Base-by-base conservation (phyloP, 92 coral and sea anemone species). In the Metridium senile region DNA sequence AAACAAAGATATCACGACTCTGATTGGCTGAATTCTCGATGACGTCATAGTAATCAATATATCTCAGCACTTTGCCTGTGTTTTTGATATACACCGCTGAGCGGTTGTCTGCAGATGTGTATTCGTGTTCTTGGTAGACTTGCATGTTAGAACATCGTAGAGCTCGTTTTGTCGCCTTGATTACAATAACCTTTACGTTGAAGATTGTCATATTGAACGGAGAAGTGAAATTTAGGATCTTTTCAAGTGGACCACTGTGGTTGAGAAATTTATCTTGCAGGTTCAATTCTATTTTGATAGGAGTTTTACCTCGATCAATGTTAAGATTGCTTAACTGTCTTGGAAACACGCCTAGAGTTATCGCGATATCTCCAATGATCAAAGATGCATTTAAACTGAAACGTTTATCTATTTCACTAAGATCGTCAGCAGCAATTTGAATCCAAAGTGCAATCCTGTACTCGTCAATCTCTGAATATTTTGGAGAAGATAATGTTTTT, bases 401-500 rank as follows among this genome's bases (percentile, higher is more conserved):
- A 26, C 8, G 33, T 26, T 7, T 61, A 7, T 2, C 66, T 27
- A 1, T 6, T 39, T 63, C 28, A 17, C 27, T 63, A 2, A 13
- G n/a, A 3, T 21, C 17, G 21, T 26, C 22, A 10, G 1, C 29
- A 7, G 20, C 10, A 4, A 72, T 26, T 29, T 35, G 45, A 43
- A 80, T 17, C 88, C 91, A 87, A 29, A 87, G 66, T 9, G 70
- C 39, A 20, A 78, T 54, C 17, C 45, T 70, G 71, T 82, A 87
- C 32, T 61, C 64, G 35, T 74, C 84, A 9, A 45, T 47, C 53
- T 58, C 59, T 3, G 88, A 70, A 16, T 52, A 11, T 18, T 32
- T 58, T 30, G 83, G 91, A 23, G 65, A 35, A 7, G 52, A 1
- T 11, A 27, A 26, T 9, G 73, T 81, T 34, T 26, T 35, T 16